Evolutionary conservation across 2,797 vertebrate genomes (phyloP).

Genomic region (Zalophus californianus): DNA sequence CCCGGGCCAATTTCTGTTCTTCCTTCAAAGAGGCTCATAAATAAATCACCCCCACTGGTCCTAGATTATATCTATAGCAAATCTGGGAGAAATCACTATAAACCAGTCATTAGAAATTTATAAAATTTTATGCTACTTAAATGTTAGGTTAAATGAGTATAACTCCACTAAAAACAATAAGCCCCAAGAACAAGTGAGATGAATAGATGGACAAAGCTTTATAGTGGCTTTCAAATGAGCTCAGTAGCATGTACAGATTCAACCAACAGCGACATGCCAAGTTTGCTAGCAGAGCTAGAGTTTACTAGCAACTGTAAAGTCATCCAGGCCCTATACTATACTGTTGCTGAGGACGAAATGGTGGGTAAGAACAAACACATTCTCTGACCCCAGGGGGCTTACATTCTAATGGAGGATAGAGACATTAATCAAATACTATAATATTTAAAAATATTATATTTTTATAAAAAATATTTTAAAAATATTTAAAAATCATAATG

Average conservation of each 20-base stretch:
- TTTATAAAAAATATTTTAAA: no score
- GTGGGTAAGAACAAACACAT: not conserved
- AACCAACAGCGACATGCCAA: not conserved
- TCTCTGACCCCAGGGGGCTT: not conserved
- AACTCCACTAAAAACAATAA: not conserved
- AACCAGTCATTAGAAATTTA: not conserved
- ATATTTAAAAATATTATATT: not conserved
- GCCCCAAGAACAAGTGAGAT: not conserved
- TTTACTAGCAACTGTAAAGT: not conserved
- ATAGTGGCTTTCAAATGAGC: not conserved
- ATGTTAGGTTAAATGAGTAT: not conserved
- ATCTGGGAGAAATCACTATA: not conserved
- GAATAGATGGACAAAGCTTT: not conserved
- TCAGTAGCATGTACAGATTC: not conserved
- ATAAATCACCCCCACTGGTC: not conserved
- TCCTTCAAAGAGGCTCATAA: not conserved
- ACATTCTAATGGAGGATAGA: not conserved
- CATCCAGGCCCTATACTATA: not conserved
- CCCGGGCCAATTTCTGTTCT: not conserved
- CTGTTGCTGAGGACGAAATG: not conserved
- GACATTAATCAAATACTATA: not conserved
- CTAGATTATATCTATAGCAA: not conserved
- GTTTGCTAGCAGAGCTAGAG: not conserved
- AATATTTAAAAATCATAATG: not conserved
- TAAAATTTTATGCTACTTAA: slow-evolving; percentile 12